Evolutionary conservation across 2,113 vertebrate species (phyloP), one percentile per base, ranked within the genome.

Genomic region (Psilopogon haemacephalus): DNA sequence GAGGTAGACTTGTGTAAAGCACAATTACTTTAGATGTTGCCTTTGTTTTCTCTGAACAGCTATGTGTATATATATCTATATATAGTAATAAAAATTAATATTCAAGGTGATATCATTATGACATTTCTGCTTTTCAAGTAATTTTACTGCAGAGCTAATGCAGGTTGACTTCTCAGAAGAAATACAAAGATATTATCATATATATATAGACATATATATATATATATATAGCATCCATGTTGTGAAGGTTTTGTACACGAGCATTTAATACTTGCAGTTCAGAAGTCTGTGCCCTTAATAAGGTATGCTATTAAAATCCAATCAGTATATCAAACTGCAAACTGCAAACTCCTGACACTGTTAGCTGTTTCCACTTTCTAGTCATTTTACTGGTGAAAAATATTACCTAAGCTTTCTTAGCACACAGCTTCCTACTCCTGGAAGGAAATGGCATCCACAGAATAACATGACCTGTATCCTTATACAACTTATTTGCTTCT

Each of bases 61-160:
- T 58, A 50, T 63, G 4, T 17, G 42, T 50, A 70, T 14, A 58
- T 54, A 85, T 59, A 24, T 54, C 82, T 59, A 24, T 50, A 42
- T 42, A 42, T 14, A 16, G 15, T 15, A 27, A 85, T 37, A 52
- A 62, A 82, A 86, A 74, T 8, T 87, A 72, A 33, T 60, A 69
- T 64, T 80, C 26, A 59, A n/a, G 28, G 28, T 52, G 86, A 77
- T 84, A 92, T n/a, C 37, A 79, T 90, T 89, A 86, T 63, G 42
- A 73, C 20, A 52, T 68, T 69, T 37, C 95, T 95, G 81, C 44
- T 87, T 94, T 90, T 90, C 76, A 88, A 80, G 32, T 86, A 94
- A 84, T 95, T 97, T 50, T 60, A 81, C 40, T 91, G 89, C 86
- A 93, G 84, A 94, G 90, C 64, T 93, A 96, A 94, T 90, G 52